Evolutionary conservation across 2,888 invertebrate species (phyloP).

Genomic region (Eupithecia subfuscata): DNA sequence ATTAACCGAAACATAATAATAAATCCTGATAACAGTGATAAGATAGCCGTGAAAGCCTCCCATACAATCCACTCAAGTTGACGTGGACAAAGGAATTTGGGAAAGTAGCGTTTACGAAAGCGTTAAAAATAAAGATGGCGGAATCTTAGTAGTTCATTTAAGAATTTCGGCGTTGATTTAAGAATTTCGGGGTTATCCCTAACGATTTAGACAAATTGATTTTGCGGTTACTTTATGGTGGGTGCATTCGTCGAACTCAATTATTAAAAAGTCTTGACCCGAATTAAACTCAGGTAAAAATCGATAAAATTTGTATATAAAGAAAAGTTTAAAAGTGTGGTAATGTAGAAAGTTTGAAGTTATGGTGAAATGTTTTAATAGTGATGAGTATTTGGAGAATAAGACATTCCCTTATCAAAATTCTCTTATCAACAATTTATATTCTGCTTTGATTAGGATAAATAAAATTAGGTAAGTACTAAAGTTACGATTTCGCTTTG

Average conservation of each 20-base stretch:
- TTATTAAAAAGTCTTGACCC: too few species aligned
- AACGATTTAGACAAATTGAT: too few species aligned
- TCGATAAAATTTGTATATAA: too few species aligned
- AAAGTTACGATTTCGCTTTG: background rate
- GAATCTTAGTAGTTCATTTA: background rate
- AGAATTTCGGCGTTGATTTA: background rate
- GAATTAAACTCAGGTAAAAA: too few species aligned
- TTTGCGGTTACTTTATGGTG: too few species aligned
- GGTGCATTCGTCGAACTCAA: background rate
- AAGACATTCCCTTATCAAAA: background rate
- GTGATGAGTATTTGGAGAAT: background rate
- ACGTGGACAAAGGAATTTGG: background rate
- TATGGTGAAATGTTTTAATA: background rate
- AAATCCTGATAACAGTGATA: slow-evolving; percentile 46
- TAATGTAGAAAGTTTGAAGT: too few species aligned
- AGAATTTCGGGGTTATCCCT: too few species aligned
- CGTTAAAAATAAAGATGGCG: background rate
- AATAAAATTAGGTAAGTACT: background rate
- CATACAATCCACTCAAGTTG: slow-evolving; percentile 13
- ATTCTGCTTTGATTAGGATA: background rate
- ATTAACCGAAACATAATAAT: slow-evolving; percentile 28
- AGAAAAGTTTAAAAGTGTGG: too few species aligned
- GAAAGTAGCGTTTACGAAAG: background rate
- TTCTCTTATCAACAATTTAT: background rate
- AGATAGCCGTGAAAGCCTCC: slow-evolving; percentile 32